Conservation (phyloP, 2,113 vertebrate species). For the Eurystomus gularis region DNA sequence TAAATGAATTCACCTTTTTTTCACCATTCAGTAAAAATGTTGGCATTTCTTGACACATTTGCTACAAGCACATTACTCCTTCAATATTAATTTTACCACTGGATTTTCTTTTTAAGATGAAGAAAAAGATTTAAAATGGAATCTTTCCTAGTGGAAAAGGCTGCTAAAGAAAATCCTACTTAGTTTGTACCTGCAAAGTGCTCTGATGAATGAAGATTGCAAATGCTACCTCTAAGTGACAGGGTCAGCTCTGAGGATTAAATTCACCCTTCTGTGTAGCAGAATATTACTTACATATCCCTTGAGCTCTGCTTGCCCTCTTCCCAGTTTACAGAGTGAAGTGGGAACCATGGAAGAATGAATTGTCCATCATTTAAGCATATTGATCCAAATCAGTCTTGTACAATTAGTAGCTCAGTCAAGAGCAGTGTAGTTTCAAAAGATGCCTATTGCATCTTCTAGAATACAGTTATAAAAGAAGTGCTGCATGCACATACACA, state of each 20-base stretch:
- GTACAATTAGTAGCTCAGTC: neutral
- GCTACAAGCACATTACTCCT: neutral
- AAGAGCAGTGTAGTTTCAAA: neutral
- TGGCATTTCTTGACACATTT: neutral
- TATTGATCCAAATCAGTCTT: slow-evolving; percentile 33
- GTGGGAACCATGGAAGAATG: neutral
- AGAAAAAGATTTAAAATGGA: neutral
- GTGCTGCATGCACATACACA: neutral
- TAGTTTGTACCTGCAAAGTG: neutral
- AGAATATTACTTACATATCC: neutral
- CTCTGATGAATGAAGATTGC: neutral
- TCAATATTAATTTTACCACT: neutral
- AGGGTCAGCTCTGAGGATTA: neutral
- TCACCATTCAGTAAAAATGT: neutral
- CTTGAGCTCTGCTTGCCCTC: neutral
- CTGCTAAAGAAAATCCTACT: neutral
- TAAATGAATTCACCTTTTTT: neutral
- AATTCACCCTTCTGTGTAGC: neutral
- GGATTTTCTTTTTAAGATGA: neutral
- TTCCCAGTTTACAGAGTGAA: neutral
- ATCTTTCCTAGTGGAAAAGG: neutral
- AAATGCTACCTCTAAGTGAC: neutral
- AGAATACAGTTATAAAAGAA: neutral
- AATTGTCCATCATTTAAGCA: slow-evolving; percentile 20
- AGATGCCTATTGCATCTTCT: neutral